Evolutionary conservation across 2,797 vertebrate genomes (phyloP).

Genomic region (Diglossa cyanea): DNA sequence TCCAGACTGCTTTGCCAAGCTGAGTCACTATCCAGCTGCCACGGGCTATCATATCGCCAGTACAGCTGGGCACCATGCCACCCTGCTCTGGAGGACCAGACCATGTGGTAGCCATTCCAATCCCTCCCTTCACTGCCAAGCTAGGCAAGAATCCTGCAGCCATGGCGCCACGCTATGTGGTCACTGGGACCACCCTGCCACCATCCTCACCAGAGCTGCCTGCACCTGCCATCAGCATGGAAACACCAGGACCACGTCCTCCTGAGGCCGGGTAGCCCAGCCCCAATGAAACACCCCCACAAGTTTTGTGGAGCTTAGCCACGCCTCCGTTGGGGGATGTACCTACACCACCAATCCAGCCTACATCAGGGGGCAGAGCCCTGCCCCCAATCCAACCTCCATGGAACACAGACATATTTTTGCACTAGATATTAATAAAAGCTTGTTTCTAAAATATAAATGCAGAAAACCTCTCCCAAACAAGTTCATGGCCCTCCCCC

Average conservation of each 20-base stretch:
- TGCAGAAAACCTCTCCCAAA: too few relatives aligned
- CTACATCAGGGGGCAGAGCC: background rate
- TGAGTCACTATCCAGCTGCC: background rate
- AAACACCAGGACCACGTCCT: background rate
- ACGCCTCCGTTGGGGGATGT: accelerated
- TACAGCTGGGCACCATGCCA: background rate
- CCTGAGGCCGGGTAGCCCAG: background rate
- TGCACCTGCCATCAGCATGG: background rate
- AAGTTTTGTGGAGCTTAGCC: background rate
- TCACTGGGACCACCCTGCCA: background rate
- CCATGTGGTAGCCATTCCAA: background rate
- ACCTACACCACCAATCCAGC: background rate
- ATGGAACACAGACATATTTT: background rate
- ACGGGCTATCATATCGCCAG: background rate
- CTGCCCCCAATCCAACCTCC: background rate
- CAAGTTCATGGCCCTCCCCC: too few relatives aligned
- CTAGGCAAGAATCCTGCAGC: background rate
- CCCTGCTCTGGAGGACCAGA: background rate
- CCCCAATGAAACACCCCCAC: background rate
- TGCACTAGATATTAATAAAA: too few relatives aligned
- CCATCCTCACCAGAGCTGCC: background rate
- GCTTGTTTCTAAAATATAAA: too few relatives aligned
- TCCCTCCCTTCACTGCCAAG: background rate
- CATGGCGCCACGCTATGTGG: background rate
- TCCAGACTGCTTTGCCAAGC: background rate